These are phyloP conservation scores for Eleginops maclovinus DNA, from an alignment of 2,113 vertebrate genomes.

Conservation along the genomic window DNA sequence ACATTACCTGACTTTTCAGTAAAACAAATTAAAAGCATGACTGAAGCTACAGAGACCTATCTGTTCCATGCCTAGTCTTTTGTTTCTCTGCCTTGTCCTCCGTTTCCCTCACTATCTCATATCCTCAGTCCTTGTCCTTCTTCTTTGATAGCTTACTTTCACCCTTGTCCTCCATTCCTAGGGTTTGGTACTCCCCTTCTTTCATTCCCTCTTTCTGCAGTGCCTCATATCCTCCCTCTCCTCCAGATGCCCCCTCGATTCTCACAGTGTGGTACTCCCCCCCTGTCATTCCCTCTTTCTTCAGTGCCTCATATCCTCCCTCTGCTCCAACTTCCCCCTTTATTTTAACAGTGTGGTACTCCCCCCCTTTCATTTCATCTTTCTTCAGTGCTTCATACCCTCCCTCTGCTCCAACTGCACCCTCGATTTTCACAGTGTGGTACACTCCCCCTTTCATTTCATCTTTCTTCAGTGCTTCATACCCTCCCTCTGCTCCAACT, in stretches of 20 bases:
- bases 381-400: slow-evolving; percentile 29
- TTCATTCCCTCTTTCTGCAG: slow-evolving; percentile 15
- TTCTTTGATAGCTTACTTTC: not conserved
- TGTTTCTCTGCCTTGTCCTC: not conserved
- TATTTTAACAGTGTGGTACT: not conserved
- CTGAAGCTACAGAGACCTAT: not conserved
- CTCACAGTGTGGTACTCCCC: slow-evolving; percentile 32
- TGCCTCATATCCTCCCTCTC: slow-evolving; percentile 13
- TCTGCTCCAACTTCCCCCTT: not conserved
- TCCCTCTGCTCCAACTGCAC: not conserved
- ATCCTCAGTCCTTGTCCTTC: not conserved
- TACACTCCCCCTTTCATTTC: not conserved
- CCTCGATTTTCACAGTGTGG: not conserved
- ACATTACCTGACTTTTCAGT: not conserved
- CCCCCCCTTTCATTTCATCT: slow-evolving; percentile 1
- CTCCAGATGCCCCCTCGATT: accelerated
- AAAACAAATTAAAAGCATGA: too few relatives aligned
- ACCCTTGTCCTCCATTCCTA: not conserved
- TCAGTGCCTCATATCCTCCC: slow-evolving; percentile 40
- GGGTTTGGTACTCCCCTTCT: slow-evolving; percentile 6
- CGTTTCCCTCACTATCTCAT: not conserved
- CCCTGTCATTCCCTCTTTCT: slow-evolving; percentile 10
- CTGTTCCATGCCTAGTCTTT: not conserved
- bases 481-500: not conserved
- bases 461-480: slow-evolving; percentile 37